Conservation (phyloP, 2,888 invertebrate genomes). For the Alviniconcha strummeri region DNA sequence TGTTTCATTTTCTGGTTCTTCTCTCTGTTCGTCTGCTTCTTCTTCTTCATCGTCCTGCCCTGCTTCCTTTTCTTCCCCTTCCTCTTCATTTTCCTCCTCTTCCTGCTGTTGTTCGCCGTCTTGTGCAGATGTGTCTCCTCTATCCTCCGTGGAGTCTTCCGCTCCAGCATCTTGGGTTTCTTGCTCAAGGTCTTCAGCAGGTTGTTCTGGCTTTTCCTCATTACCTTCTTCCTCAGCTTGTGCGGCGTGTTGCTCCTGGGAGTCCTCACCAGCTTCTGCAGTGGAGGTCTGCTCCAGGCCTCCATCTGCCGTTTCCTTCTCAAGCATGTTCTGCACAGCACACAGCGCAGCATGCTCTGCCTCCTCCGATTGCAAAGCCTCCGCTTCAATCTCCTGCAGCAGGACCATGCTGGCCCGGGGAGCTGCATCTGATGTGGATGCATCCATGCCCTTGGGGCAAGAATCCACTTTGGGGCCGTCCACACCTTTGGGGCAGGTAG, state of each 20-base stretch:
- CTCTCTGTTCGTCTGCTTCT: background rate
- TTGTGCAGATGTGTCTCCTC: background rate
- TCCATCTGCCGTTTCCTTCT: background rate
- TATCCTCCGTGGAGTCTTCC: background rate
- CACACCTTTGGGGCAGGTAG: background rate
- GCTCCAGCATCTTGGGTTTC: background rate
- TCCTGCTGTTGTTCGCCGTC: slow-evolving; percentile 6
- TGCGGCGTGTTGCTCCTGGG: background rate
- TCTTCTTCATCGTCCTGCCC: slow-evolving; percentile 19
- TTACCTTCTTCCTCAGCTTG: background rate
- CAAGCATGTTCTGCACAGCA: background rate
- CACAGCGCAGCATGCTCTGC: background rate
- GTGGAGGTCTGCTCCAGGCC: background rate
- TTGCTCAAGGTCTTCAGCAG: slow-evolving; percentile 1
- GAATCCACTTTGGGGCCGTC: background rate
- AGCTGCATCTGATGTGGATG: background rate
- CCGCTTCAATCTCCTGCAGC: slow-evolving; percentile 30
- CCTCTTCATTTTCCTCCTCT: background rate
- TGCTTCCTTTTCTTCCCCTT: slow-evolving; percentile 17
- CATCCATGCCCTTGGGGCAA: background rate
- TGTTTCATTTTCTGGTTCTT: slow-evolving; percentile 12
- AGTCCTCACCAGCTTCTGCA: background rate
- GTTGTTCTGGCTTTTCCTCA: background rate
- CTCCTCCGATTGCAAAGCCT: background rate
- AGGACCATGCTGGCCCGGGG: slow-evolving; percentile 13